Conservation (phyloP, 2,113 vertebrate species). For the Megatriorchis doriae region DNA sequence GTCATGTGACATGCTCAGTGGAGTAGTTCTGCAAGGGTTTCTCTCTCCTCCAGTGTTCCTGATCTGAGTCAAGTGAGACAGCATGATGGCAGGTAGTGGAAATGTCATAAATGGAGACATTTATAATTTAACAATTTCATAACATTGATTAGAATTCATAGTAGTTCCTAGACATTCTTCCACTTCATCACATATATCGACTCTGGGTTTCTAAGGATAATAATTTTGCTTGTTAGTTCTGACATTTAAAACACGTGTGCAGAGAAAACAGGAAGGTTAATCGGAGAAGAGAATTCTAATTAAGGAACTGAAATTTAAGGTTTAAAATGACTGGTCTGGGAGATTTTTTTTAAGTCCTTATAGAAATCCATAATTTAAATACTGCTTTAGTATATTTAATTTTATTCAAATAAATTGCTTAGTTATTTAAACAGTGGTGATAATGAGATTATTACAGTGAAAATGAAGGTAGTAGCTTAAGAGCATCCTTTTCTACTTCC, state of each 20-base stretch:
- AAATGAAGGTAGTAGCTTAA: not conserved
- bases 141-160: not conserved
- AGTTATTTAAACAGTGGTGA: not conserved
- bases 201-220: not conserved
- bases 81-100: not conserved
- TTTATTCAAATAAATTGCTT: not conserved
- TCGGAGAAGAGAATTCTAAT: constrained; percentile 5
- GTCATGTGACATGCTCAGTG: not conserved
- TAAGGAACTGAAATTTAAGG: constrained; percentile 9
- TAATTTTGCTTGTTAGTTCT: not conserved
- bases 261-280: constrained; percentile 40
- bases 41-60: not conserved
- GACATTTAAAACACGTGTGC: constrained; percentile 8
- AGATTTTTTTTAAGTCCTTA: not conserved
- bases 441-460: not conserved
- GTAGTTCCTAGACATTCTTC: not conserved
- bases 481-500: not conserved
- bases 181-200: not conserved
- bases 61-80: not conserved
- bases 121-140: not conserved
- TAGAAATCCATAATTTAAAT: not conserved
- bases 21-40: not conserved
- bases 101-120: not conserved
- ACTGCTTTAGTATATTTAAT: not conserved
- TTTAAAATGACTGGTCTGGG: not conserved